phyloP scores from a whole-genome alignment of 2,113 vertebrate genomes.

The Ictalurus furcatus region DNA sequence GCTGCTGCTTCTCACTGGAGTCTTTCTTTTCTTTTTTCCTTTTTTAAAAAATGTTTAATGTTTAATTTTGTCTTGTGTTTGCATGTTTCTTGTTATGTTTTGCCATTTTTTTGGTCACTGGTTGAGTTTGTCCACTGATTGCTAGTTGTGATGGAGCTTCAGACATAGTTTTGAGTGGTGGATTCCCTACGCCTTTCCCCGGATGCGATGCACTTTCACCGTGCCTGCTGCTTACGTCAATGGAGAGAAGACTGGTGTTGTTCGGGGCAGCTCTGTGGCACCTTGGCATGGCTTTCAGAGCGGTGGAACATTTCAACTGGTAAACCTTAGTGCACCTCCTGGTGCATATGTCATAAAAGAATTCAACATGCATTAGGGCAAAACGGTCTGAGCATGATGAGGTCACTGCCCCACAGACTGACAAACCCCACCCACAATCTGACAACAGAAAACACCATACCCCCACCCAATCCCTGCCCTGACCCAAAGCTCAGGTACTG shows the following conservation, averaged over 20 bases:
- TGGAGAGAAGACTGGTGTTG: too few species aligned
- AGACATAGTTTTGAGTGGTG: neutral
- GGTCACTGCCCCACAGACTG: too few species aligned
- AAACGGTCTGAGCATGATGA: too few species aligned
- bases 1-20: neutral
- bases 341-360: too few species aligned
- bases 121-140: neutral
- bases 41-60: neutral
- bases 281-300: too few species aligned
- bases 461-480: neutral
- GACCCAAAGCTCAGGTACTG: neutral
- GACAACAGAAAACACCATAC: too few species aligned
- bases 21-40: neutral
- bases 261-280: neutral
- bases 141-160: neutral
- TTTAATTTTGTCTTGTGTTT: neutral
- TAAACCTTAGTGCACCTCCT: too few species aligned
- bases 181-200: neutral
- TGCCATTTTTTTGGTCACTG: neutral
- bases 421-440: too few species aligned
- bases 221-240: too few species aligned
- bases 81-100: neutral
- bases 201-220: neutral
- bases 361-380: too few species aligned
- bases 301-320: too few species aligned